Evolutionary conservation across 1,140 invertebrate genomes (phyloP).

Genomic region (Drosophila azteca): DNA sequence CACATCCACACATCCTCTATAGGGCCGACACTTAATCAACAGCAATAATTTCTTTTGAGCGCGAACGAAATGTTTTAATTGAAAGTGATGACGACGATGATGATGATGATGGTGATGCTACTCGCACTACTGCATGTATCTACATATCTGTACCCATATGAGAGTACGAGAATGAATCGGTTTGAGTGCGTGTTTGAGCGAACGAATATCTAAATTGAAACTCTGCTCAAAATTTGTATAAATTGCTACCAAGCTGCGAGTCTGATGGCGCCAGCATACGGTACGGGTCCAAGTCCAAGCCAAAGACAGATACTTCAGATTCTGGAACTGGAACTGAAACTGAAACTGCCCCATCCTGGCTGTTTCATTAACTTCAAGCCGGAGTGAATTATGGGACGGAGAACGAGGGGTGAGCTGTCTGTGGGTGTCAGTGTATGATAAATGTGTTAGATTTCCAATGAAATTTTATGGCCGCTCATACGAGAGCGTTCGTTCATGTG

Average conservation of each 20-base stretch:
- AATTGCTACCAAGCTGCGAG: constrained; percentile 47
- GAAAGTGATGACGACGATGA: constrained; percentile 65
- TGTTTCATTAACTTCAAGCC: constrained; percentile 30
- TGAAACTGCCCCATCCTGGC: not conserved
- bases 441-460: constrained; percentile 81
- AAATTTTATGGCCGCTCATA: constrained; percentile 61
- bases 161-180: constrained; percentile 15
- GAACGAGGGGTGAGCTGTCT: not conserved
- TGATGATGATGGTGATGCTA: constrained; percentile 35
- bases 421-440: constrained; percentile 53
- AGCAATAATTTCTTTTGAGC: constrained; percentile 58
- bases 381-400: constrained; percentile 53
- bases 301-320: constrained; percentile 8
- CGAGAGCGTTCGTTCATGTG: constrained; percentile 16
- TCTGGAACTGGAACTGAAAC: not conserved
- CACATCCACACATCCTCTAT: constrained; percentile 28
- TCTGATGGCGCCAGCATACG: constrained; percentile 70
- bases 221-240: constrained; percentile 72
- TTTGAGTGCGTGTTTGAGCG: constrained; percentile 18
- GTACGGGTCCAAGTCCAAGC: constrained; percentile 5
- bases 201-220: constrained; percentile 64
- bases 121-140: not conserved
- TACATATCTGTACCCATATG: constrained; percentile 12
- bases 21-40: constrained; percentile 66
- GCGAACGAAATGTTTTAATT: constrained; percentile 76